These are phyloP conservation scores for Parasteatoda lunata DNA, from an alignment of 2,888 invertebrate genomes.

Conservation along the genomic window DNA sequence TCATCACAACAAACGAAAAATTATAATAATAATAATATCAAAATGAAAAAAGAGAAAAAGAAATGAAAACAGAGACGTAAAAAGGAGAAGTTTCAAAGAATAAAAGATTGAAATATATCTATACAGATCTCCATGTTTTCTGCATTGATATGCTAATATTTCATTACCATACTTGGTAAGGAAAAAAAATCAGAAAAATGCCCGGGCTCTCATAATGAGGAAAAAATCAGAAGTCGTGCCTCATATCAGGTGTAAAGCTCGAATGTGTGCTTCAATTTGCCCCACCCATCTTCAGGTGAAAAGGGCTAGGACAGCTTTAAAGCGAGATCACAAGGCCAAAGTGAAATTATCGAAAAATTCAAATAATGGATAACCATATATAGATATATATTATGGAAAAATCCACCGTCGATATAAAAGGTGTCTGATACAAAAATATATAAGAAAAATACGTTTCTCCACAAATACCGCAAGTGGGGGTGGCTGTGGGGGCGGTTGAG, in stretches of 20 bases:
- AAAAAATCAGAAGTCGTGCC: constrained; percentile 63
- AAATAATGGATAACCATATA: constrained; percentile 19
- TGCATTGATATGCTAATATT: constrained; percentile 68
- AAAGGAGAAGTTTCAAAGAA: constrained; percentile 14
- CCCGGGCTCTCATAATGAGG: constrained; percentile 53
- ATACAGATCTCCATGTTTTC: constrained; percentile 52
- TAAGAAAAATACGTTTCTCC: constrained; percentile 8
- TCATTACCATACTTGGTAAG: constrained; percentile 57
- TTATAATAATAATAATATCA: background rate
- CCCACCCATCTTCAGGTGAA: constrained; percentile 38
- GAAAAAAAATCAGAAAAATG: constrained; percentile 20
- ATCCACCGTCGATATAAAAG: constrained; percentile 53
- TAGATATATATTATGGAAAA: constrained; percentile 43
- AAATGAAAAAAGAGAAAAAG: constrained; percentile 1
- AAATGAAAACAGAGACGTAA: constrained; percentile 23
- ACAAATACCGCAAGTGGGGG: constrained; percentile 41
- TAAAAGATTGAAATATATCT: constrained; percentile 52
- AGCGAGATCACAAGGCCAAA: constrained; percentile 33
- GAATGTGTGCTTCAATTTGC: constrained; percentile 51
- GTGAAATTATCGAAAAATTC: constrained; percentile 68
- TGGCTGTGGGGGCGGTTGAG: background rate
- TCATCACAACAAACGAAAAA: background rate
- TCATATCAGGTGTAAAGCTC: constrained; percentile 57
- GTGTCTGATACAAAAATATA: constrained; percentile 58
- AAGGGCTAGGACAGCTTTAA: constrained; percentile 15